Base-by-base conservation (phyloP, 2,888 invertebrate genomes). In the Agonopterix subpropinquella region DNA sequence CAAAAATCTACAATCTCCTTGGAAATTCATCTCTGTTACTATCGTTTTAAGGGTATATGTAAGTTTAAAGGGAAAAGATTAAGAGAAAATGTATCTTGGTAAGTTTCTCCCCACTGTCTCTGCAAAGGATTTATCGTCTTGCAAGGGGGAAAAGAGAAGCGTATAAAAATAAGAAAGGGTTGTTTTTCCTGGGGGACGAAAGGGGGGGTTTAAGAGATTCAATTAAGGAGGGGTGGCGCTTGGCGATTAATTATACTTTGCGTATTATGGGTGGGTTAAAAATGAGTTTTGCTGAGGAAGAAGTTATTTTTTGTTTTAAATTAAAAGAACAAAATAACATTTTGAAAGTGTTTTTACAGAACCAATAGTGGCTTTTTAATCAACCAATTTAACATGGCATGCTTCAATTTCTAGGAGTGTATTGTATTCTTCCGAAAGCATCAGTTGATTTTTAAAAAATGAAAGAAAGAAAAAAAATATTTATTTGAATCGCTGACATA, bases 91-190 rank as follows among this genome's bases (percentile, higher is more conserved):
- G 48, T 56, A 53, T 47, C 11, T 64, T 77, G 68, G 76, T 67
- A 77, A 80, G 82, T 74, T 75, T 80, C 83, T 80, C 82, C 85
- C 82, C 67, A 70, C 80, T 85, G 86, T 85, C 86, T 85, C 80
- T 77, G 73, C 72, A 76, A 80, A 84, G 87, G 86, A 87, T 87
- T 87, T 86, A 87, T 87, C 85, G 87, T 86, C 87, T 84, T 84
- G 67, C 71, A 69, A 73, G 81, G 83, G 84, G 83, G 77, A 75
- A 75, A 65, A 65, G 66, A 59, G 57, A 53, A 56, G 70, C 72
- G 73, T 67, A 65, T 77, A 85, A 88, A 88, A 88, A 86, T 84
- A 86, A 86, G 84, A 86, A 88, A 85, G 85, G 87, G 86, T 73
- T 82, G 83, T 85, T 87, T 88, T 87, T 84, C 83, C 79, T 73